Percentiles rank a stretch among this genome's conserved stretches.
phyloP scores from a whole-genome alignment of 1,140 invertebrate genomes.

The Ylistrum balloti region DNA sequence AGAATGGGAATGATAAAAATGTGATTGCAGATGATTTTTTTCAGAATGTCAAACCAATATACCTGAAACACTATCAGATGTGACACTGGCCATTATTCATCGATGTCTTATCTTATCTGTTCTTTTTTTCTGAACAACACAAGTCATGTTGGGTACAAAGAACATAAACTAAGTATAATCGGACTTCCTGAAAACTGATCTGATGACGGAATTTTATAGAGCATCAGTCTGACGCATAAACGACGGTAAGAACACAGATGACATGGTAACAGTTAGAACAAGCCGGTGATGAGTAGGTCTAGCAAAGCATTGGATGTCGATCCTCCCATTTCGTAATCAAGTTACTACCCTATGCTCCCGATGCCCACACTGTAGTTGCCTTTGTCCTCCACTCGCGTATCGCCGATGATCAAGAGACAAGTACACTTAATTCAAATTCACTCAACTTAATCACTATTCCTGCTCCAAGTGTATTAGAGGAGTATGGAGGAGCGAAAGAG shows the following conservation, averaged over 20 bases:
- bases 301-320: background rate
- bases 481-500: background rate
- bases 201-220: background rate
- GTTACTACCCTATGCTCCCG: background rate
- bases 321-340: background rate
- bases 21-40: too few relatives aligned
- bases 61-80: too few relatives aligned
- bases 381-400: slow-evolving; percentile 14
- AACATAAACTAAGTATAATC: background rate
- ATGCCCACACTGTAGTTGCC: slow-evolving; percentile 5
- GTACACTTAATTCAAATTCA: slow-evolving; percentile 37
- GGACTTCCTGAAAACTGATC: background rate
- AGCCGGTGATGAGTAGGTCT: background rate
- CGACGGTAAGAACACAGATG: background rate
- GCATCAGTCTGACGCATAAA: background rate
- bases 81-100: too few relatives aligned
- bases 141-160: background rate
- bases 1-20: too few relatives aligned
- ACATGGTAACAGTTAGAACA: too few relatives aligned
- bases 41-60: too few relatives aligned
- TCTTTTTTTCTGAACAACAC: background rate
- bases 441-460: slow-evolving; percentile 14
- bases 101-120: background rate
- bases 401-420: slow-evolving; percentile 24
- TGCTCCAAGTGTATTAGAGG: background rate